These are phyloP conservation scores for Hippopotamus amphibius DNA, from an alignment of 2,113 vertebrate genomes.

Conservation along the genomic window DNA sequence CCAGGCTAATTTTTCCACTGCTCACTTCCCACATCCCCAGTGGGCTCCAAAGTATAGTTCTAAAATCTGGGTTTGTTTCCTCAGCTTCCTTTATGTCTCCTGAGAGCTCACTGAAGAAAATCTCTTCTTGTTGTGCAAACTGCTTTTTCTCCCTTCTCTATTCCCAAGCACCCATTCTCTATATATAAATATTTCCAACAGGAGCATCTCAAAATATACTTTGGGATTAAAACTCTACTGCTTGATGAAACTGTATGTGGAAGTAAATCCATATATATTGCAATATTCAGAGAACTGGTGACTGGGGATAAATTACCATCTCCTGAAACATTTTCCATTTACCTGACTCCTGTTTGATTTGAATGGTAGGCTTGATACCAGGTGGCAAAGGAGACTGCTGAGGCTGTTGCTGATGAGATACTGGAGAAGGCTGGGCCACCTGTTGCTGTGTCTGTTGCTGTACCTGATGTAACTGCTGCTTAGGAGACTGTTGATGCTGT, in stretches of 20 bases:
- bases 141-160: conserved; percentile 31
- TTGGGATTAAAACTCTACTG: too few relatives aligned
- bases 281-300: not conserved
- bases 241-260: not conserved
- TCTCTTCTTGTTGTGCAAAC: not conserved
- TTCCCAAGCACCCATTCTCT: not conserved
- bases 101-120: not conserved
- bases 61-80: conserved; percentile 24
- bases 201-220: not conserved
- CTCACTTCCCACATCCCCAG: not conserved
- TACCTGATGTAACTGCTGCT: conserved; percentile 89
- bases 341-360: conserved; percentile 99
- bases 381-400: conserved; percentile 88
- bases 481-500: conserved; percentile 93
- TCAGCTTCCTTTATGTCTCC: not conserved
- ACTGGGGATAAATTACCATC: not conserved
- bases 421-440: conserved; percentile 83
- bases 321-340: conserved; percentile 69
- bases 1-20: conserved; percentile 12
- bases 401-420: conserved; percentile 82
- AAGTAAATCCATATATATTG: not conserved
- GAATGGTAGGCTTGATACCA: conserved; percentile 96
- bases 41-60: not conserved
- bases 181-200: not conserved
- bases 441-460: conserved; percentile 84